Evolutionary conservation across 2,888 invertebrate genomes (phyloP).

Genomic region (Terebella lapidaria): DNA sequence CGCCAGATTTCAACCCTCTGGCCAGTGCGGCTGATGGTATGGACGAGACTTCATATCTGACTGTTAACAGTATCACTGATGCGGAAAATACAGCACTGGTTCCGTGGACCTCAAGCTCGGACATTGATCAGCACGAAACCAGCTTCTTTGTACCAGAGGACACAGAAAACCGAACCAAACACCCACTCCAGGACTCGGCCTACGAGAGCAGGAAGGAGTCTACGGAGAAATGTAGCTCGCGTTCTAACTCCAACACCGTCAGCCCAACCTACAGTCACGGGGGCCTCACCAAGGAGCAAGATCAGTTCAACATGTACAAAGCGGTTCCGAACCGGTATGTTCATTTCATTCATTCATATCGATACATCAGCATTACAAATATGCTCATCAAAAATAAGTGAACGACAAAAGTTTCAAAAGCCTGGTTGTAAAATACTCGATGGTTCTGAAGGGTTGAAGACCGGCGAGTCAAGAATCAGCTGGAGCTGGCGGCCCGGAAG

Average conservation of each 20-base stretch:
- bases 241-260: slow-evolving; percentile 8
- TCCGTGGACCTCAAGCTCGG: neutral
- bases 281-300: neutral
- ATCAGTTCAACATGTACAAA: neutral
- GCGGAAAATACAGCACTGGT: neutral
- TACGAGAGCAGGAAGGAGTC: slow-evolving; percentile 42
- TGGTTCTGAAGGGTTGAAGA: slow-evolving; percentile 24
- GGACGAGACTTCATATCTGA: neutral
- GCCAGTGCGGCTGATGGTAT: neutral
- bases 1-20: neutral
- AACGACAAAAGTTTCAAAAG: too few relatives aligned
- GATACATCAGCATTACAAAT: too few relatives aligned
- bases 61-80: too few relatives aligned
- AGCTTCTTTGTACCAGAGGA: neutral
- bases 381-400: too few relatives aligned
- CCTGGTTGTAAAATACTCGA: too few relatives aligned
- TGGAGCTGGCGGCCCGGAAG: slow-evolving; percentile 36
- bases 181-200: slow-evolving; percentile 32
- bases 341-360: neutral
- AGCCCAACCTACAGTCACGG: neutral
- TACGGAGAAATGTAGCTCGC: slow-evolving; percentile 12
- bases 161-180: neutral
- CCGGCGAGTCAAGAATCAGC: slow-evolving; percentile 25
- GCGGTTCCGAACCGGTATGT: neutral
- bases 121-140: neutral